phyloP scores from a whole-genome alignment of 2,888 invertebrate species.

The Phasia obesa region DNA sequence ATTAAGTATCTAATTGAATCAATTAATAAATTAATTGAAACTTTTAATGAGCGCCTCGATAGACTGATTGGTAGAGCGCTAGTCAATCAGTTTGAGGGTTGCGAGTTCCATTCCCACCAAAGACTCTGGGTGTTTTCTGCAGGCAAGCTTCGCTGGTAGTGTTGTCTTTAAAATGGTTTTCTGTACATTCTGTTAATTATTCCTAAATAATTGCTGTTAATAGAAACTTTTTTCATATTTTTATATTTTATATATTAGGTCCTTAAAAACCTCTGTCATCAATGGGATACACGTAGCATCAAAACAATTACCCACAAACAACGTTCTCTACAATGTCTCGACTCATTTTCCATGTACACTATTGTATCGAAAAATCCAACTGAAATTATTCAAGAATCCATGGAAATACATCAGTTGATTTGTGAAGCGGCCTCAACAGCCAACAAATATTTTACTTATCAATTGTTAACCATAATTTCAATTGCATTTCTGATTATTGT shows the following conservation, averaged over 20 bases:
- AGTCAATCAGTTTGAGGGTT: no score
- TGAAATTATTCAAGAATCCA: constrained; percentile 81
- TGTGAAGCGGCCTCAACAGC: constrained; percentile 82
- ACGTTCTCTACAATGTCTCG: constrained; percentile 79
- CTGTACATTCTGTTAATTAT: no score
- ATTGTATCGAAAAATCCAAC: constrained; percentile 80
- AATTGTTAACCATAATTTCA: constrained; percentile 81
- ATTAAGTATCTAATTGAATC: no score
- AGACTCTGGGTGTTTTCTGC: no score
- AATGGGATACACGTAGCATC: constrained; percentile 77
- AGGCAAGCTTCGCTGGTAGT: no score
- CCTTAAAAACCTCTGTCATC: constrained; percentile 78
- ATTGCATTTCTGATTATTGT: constrained; percentile 82
- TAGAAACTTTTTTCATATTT: no score
- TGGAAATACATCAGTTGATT: constrained; percentile 82
- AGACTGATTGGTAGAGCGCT: no score
- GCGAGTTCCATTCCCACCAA: no score
- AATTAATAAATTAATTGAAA: no score
- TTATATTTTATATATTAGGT: constrained; percentile 74
- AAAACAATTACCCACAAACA: constrained; percentile 75
- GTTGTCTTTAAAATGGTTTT: no score
- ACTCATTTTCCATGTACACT: constrained; percentile 81
- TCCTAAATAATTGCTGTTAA: no score
- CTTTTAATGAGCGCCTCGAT: no score
- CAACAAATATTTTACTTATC: constrained; percentile 82